A percentile compares a stretch with the other conserved stretches of the same genome.
Evolutionary conservation across 1,140 invertebrate species (phyloP).

Genomic region (Nephotettix cincticeps): DNA sequence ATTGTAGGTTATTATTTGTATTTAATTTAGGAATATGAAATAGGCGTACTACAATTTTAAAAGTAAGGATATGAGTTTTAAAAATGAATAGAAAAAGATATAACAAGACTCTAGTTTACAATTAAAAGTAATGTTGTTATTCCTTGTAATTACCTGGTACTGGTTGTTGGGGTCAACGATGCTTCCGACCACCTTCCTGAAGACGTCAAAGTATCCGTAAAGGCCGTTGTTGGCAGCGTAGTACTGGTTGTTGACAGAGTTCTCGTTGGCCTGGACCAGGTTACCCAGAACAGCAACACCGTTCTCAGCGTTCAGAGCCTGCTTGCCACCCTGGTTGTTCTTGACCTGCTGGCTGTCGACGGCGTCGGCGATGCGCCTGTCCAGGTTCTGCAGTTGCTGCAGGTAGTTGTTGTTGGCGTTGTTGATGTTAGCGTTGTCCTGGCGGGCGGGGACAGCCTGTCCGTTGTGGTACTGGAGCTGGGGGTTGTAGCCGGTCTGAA

Average conservation of each 20-base stretch:
- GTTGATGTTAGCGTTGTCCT: conserved; percentile 17
- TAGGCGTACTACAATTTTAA: too few species aligned
- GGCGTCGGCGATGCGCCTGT: conserved; percentile 25
- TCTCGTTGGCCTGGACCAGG: conserved; percentile 40
- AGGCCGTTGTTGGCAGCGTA: conserved; percentile 57
- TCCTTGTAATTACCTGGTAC: conserved; percentile 30
- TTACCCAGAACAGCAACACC: conserved; percentile 53
- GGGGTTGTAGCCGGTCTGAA: conserved; percentile 34
- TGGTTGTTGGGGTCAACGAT: conserved; percentile 51
- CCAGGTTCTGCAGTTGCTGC: conserved; percentile 10
- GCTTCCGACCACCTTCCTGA: conserved; percentile 49
- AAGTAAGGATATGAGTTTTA: too few species aligned
- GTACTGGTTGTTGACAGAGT: conserved; percentile 17
- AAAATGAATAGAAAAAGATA: too few species aligned
- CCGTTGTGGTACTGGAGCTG: conserved; percentile 32
- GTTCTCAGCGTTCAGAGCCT: conserved; percentile 44
- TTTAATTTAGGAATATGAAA: too few species aligned
- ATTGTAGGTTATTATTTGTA: too few species aligned
- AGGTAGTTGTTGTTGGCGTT: conserved; percentile 23
- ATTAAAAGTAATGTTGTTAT: too few species aligned
- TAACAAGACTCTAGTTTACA: too few species aligned
- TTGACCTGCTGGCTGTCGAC: conserved; percentile 4
- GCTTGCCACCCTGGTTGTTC: conserved; percentile 40
- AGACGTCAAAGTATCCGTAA: conserved; percentile 53
- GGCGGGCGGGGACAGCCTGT: conserved; percentile 29